A percentile compares a stretch with the other conserved stretches of the same genome.
These are phyloP conservation scores for Amphiprion clarkii DNA, from an alignment of 2,797 vertebrate genomes.

Conservation along the genomic window DNA sequence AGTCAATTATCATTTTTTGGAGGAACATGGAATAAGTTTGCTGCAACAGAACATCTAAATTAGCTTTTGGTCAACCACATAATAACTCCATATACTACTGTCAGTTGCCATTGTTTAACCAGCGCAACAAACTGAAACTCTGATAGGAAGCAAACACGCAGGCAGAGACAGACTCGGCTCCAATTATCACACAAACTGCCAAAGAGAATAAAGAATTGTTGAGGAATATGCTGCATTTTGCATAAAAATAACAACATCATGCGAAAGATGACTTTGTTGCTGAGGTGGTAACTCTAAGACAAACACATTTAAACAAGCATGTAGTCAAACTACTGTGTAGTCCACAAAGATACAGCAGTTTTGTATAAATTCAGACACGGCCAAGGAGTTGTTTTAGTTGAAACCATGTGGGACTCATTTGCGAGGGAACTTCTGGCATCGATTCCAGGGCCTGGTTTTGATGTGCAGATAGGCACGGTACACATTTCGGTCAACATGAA, in stretches of 20 bases:
- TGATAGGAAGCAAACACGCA: not conserved
- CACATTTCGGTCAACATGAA: slow-evolving; percentile 72
- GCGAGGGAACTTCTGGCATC: slow-evolving; percentile 75
- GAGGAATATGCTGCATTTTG: not conserved
- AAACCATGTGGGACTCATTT: slow-evolving; percentile 83
- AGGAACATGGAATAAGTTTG: slow-evolving; percentile 25
- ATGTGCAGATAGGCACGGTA: slow-evolving; percentile 78
- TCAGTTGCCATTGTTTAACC: slow-evolving; percentile 19
- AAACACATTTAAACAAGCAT: slow-evolving; percentile 76
- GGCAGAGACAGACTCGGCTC: not conserved
- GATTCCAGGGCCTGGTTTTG: slow-evolving; percentile 71
- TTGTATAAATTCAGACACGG: slow-evolving; percentile 70
- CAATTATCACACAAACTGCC: not conserved
- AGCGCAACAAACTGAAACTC: not conserved
- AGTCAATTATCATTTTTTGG: slow-evolving; percentile 49
- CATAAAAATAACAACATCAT: slow-evolving; percentile 15
- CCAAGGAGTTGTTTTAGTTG: slow-evolving; percentile 77
- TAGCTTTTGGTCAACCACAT: slow-evolving; percentile 32
- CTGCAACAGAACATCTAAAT: slow-evolving; percentile 28
- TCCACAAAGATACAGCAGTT: slow-evolving; percentile 72
- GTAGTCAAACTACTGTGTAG: slow-evolving; percentile 74
- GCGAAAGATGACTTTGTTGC: slow-evolving; percentile 54
- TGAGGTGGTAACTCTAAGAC: slow-evolving; percentile 63
- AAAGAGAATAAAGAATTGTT: slow-evolving; percentile 21
- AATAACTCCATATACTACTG: slow-evolving; percentile 5